Evolutionary conservation across 2,113 vertebrate genomes (phyloP), one percentile per base, ranked within the genome.

Genomic region (Bettongia penicillata): DNA sequence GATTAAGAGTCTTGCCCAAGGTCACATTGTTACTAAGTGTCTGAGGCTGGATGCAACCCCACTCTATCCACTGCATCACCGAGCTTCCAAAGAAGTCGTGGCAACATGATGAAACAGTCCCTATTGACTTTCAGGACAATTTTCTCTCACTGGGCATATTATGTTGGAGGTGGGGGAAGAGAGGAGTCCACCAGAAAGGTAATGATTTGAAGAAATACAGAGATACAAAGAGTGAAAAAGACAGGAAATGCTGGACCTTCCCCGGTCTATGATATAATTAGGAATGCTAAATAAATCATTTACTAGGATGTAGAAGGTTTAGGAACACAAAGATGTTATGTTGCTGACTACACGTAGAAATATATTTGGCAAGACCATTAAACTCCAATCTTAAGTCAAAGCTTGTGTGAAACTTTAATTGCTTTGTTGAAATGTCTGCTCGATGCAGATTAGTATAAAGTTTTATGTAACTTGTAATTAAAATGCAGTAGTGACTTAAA

Each of bases 261-360:
- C 43, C 94, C 99, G 98, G 99, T 99, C 94, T 99, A 99, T 94
- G 99, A 99, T 0, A 99, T 99, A 1, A 99, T 99, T n/a, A 99
- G 99, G 53, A 99, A 99, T 51, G 52, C 99, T 0, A 98, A 99
- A 95, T 97, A 94, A 98, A 93, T 51, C 95, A 94, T 96, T 84
- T 95, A 96, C 52, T 92, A 5, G 23, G 48, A 2, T n/a, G 12
- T 55, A 47, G 16, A 25, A 89, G 89, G 93, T 94, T 94, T 55
- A 51, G 55, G 84, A 90, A 68, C 51, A 61, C 92, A 90, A 94
- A 26, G 95, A 84, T 84, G n/a, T 84, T 84, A 89, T 94, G 91
- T 43, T 53, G 94, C 61, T 94, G 92, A 91, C n/a, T 93, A 95
- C 93, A 50, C 94, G 93, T 97, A 96, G 97, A 93, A 93, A 51